These are phyloP conservation scores for Choristoneura rosaceana DNA, from an alignment of 2,888 invertebrate species.

Conservation along the genomic window DNA sequence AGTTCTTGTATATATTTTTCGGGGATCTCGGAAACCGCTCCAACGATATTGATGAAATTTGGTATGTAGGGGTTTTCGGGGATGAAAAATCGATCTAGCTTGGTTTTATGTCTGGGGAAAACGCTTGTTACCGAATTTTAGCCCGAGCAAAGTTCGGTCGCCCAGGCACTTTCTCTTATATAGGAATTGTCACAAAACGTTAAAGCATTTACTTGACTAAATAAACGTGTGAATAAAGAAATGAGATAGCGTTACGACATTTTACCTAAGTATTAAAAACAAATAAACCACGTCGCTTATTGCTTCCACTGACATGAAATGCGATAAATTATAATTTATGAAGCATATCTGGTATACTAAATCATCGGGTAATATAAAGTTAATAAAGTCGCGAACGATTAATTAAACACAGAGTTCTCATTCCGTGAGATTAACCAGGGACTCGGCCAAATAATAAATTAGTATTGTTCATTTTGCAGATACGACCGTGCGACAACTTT, in stretches of 20 bases:
- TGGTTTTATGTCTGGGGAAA: too few species aligned
- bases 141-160: too few species aligned
- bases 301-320: background rate
- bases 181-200: too few species aligned
- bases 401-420: background rate
- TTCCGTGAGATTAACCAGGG: background rate
- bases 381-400: background rate
- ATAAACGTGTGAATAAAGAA: background rate
- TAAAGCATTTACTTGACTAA: background rate
- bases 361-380: background rate
- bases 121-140: too few species aligned
- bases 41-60: too few species aligned
- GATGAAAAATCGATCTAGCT: too few species aligned
- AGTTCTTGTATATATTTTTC: too few species aligned
- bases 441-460: background rate
- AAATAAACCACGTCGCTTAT: background rate
- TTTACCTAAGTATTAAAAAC: too few species aligned
- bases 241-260: too few species aligned
- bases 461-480: slow-evolving; percentile 2
- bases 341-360: background rate
- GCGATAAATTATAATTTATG: background rate
- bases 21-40: too few species aligned
- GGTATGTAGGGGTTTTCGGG: too few species aligned
- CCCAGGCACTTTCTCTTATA: too few species aligned
- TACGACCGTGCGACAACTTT: background rate